phyloP scores from a whole-genome alignment of 2,888 invertebrate genomes.

The Ypsolopha scabrella region DNA sequence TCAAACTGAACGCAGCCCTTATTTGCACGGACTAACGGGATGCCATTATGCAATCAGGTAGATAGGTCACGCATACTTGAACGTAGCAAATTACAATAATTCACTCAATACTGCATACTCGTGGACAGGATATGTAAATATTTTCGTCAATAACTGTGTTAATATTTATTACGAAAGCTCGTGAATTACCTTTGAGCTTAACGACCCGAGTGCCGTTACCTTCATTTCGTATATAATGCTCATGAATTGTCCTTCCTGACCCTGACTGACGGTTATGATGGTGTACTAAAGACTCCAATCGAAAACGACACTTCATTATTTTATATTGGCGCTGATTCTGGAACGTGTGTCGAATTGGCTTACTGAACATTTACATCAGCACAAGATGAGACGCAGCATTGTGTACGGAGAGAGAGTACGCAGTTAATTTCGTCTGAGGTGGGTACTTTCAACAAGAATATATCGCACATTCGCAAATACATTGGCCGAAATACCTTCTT shows the following conservation, averaged over 20 bases:
- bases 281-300: background rate
- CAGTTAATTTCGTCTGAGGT: background rate
- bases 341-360: background rate
- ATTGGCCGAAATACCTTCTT: constrained; percentile 5
- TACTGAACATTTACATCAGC: too few species aligned
- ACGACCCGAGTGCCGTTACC: constrained; percentile 1
- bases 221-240: background rate
- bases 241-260: background rate
- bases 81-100: background rate
- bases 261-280: background rate
- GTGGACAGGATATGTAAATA: constrained; percentile 1
- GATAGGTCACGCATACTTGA: background rate
- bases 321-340: background rate
- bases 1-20: too few species aligned
- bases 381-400: background rate
- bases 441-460: constrained; percentile 7
- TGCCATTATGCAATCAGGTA: background rate
- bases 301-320: constrained; percentile 3
- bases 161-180: constrained; percentile 3
- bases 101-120: background rate
- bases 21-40: too few species aligned
- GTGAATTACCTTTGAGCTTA: background rate
- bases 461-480: constrained; percentile 5
- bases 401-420: background rate
- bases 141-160: constrained; percentile 3